Conservation (phyloP, 2,113 vertebrate species). For the Martes martes region DNA sequence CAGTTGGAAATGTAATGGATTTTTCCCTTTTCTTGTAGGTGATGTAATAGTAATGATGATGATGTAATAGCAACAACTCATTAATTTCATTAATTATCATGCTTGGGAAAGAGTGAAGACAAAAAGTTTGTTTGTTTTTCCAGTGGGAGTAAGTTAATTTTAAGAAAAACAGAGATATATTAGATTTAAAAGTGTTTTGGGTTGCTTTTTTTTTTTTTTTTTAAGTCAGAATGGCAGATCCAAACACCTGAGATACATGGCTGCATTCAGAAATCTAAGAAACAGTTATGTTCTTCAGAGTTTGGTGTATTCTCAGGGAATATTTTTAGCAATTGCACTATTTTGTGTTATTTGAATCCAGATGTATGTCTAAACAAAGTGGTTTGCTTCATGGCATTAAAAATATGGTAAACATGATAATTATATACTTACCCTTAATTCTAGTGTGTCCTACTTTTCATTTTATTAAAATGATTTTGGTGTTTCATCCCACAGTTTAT, state of each 20-base stretch:
- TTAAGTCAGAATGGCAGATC: not conserved
- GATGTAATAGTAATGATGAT: not conserved
- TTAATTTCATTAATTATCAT: not conserved
- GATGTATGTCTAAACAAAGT: constrained; percentile 65
- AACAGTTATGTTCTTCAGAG: not conserved
- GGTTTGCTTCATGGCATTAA: constrained; percentile 58
- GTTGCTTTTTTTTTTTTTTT: not conserved
- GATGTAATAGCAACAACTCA: too few relatives aligned
- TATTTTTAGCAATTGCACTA: constrained; percentile 31
- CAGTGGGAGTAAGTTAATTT: not conserved
- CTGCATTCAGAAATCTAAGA: not conserved
- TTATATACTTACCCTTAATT: constrained; percentile 65
- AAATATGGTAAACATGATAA: constrained; percentile 63
- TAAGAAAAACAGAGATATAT: not conserved
- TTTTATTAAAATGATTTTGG: constrained; percentile 58
- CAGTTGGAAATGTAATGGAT: not conserved
- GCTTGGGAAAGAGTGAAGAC: not conserved
- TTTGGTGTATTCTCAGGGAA: not conserved
- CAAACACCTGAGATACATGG: not conserved
- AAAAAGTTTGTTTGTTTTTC: not conserved
- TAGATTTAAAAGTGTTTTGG: not conserved
- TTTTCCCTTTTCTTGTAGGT: not conserved
- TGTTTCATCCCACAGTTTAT: constrained; percentile 45
- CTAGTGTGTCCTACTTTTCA: constrained; percentile 51
- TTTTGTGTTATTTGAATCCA: constrained; percentile 62